phyloP scores from a whole-genome alignment of 2,797 vertebrate genomes.

The Muraenolepis orangiensis region DNA sequence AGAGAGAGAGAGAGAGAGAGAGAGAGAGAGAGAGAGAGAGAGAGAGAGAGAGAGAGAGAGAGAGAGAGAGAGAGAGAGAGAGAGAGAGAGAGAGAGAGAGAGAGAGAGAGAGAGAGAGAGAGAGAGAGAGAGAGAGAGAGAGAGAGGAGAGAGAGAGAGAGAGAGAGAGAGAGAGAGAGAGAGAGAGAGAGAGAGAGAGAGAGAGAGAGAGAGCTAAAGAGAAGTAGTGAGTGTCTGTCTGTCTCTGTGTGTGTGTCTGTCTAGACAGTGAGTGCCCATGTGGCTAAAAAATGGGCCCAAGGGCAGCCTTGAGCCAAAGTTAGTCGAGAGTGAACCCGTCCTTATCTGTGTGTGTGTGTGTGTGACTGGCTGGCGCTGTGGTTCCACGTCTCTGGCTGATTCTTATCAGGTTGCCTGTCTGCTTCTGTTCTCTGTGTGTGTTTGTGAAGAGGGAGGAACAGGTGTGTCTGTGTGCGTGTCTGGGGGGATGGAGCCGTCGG shows the following conservation, averaged over 20 bases:
- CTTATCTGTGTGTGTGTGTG: conserved; percentile 44
- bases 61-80: too few relatives aligned
- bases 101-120: not conserved
- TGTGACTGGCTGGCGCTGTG: conserved; percentile 20
- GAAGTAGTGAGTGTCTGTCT: conserved; percentile 32
- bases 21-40: too few relatives aligned
- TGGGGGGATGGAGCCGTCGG: conserved; percentile 20
- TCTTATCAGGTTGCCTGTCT: conserved; percentile 57
- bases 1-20: conserved; percentile 12
- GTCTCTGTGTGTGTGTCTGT: conserved; percentile 48
- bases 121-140: not conserved
- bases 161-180: not conserved
- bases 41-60: conserved; percentile 14
- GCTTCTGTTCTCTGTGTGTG: conserved; percentile 51
- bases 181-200: too few relatives aligned
- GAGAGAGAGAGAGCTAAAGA: conserved; percentile 22
- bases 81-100: conserved; percentile 12
- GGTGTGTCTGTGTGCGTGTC: conserved; percentile 35
- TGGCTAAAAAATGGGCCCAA: conserved; percentile 63
- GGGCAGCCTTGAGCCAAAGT: conserved; percentile 60
- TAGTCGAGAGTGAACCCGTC: conserved; percentile 59
- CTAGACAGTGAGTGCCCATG: conserved; percentile 66
- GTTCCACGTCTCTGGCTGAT: conserved; percentile 45
- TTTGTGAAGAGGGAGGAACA: conserved; percentile 58
- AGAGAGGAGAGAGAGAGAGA: too few relatives aligned